Percentiles rank a stretch among this genome's conserved stretches.
phyloP scores from a whole-genome alignment of 1,140 invertebrate species.

The Dendrolimus punctatus region DNA sequence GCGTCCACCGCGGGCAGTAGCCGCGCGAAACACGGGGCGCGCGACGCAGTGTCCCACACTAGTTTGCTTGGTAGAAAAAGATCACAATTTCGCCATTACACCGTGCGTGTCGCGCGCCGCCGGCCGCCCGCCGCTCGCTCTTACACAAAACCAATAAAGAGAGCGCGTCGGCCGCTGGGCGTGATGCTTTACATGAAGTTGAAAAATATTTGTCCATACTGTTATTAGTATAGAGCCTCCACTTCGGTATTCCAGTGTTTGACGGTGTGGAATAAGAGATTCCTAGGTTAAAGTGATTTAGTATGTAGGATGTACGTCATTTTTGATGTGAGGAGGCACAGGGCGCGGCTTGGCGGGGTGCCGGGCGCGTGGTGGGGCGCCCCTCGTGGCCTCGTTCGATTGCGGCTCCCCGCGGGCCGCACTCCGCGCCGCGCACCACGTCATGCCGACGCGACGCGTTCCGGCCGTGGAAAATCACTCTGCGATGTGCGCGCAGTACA shows the following conservation, averaged over 20 bases:
- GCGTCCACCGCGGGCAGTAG: conserved; percentile 8
- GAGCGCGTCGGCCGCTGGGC: conserved; percentile 52
- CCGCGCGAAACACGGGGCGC: conserved; percentile 7
- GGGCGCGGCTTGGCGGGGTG: conserved; percentile 23
- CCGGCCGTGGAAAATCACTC: conserved; percentile 44
- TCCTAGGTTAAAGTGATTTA: conserved; percentile 64
- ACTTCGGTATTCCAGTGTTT: conserved; percentile 58
- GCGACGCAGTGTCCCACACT: conserved; percentile 13
- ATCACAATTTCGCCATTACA: conserved; percentile 69
- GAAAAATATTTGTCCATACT: conserved; percentile 61
- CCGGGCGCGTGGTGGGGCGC: conserved; percentile 16
- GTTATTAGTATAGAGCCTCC: conserved; percentile 57
- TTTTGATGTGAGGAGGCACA: conserved; percentile 51
- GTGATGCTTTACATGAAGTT: conserved; percentile 35
- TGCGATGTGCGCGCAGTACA: conserved; percentile 32
- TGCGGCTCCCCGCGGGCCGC: conserved; percentile 31
- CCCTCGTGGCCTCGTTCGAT: conserved; percentile 61
- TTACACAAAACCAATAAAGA: conserved; percentile 50
- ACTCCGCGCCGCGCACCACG: conserved; percentile 27
- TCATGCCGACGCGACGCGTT: conserved; percentile 45
- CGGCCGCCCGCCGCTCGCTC: conserved; percentile 44
- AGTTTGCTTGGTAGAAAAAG: conserved; percentile 49
- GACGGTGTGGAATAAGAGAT: conserved; percentile 60
- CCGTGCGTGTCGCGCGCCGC: conserved; percentile 44
- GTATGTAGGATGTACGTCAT: conserved; percentile 58